Evolutionary conservation across 2,797 vertebrate genomes (phyloP).

Genomic region (Bradypus variegatus): DNA sequence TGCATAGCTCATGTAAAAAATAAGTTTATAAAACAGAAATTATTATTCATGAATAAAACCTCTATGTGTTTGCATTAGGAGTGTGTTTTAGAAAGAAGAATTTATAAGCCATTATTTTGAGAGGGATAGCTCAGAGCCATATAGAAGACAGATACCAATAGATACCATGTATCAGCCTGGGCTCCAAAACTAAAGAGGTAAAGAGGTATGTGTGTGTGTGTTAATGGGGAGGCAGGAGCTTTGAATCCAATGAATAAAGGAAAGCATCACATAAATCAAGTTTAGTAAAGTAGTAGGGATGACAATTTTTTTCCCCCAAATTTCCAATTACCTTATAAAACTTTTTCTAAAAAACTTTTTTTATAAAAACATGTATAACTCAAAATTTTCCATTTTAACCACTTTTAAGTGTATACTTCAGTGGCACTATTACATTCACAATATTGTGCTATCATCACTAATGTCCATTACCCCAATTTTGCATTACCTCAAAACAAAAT

Average conservation of each 20-base stretch:
- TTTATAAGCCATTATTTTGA: not conserved
- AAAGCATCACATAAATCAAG: not conserved
- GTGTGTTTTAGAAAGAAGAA: not conserved
- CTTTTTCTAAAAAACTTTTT: too few species aligned
- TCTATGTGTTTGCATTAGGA: not conserved
- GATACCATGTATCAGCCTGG: not conserved
- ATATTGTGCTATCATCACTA: too few species aligned
- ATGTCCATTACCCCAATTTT: too few species aligned
- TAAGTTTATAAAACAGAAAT: constrained; percentile 26
- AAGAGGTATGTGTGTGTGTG: too few species aligned
- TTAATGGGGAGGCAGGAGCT: not conserved
- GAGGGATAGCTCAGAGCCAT: not conserved
- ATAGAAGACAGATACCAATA: not conserved
- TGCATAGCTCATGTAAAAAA: not conserved
- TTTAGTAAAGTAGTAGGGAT: not conserved
- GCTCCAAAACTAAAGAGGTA: not conserved
- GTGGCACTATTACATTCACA: too few species aligned
- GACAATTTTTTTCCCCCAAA: not conserved
- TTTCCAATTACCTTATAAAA: too few species aligned
- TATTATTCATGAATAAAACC: constrained; percentile 15
- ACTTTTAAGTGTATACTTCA: too few species aligned
- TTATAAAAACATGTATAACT: too few species aligned
- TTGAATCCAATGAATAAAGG: not conserved
- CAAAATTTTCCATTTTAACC: too few species aligned
- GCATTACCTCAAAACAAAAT: too few species aligned